Evolutionary conservation across 2,113 vertebrate species (phyloP).

Genomic region (Chaetodon auriga): DNA sequence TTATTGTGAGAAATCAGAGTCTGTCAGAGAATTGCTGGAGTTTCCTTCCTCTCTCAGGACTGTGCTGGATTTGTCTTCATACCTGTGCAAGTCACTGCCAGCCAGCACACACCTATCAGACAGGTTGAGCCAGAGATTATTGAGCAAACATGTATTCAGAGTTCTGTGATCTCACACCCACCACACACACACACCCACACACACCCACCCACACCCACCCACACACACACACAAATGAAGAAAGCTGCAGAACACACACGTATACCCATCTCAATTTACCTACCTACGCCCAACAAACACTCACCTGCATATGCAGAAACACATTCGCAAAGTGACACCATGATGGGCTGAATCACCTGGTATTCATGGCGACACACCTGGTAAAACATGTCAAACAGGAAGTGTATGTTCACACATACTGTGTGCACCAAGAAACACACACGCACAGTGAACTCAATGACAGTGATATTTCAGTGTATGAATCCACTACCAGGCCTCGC

Average conservation of each 20-base stretch:
- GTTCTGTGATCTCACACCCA: conserved; percentile 3
- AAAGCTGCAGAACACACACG: neutral
- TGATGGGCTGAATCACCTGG: conserved; percentile 25
- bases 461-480: neutral
- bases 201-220: neutral
- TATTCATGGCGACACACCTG: conserved; percentile 61
- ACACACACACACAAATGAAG: neutral
- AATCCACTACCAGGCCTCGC: no score
- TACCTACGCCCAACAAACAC: conserved; percentile 52
- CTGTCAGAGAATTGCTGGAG: neutral
- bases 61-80: conserved; percentile 47
- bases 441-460: neutral
- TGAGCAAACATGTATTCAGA: conserved; percentile 48
- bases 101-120: conserved; percentile 70
- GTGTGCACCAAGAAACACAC: neutral
- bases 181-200: conserved; percentile 4
- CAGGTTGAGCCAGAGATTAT: conserved; percentile 70
- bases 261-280: neutral
- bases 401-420: conserved; percentile 32
- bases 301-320: conserved; percentile 10
- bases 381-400: conserved; percentile 70
- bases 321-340: conserved; percentile 72
- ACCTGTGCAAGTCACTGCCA: conserved; percentile 44
- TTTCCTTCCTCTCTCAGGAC: conserved; percentile 39
- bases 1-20: neutral